phyloP scores from a whole-genome alignment of 2,113 vertebrate species.

The Callionymus lyra region DNA sequence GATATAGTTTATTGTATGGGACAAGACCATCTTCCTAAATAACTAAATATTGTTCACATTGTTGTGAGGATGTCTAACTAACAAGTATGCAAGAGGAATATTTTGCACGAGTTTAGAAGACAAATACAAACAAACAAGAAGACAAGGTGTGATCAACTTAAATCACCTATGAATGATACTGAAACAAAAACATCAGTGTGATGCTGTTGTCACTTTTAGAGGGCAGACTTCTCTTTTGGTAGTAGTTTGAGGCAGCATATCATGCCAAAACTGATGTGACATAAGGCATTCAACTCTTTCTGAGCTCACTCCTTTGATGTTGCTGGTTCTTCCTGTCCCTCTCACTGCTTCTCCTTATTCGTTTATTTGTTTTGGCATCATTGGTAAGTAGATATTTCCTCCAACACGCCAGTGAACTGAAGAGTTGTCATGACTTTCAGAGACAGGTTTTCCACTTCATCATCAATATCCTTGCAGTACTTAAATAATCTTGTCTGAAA shows the following conservation, averaged over 20 bases:
- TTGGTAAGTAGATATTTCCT: constrained; percentile 29
- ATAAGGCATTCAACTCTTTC: constrained; percentile 27
- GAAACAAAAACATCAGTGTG: constrained; percentile 41
- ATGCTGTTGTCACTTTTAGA: constrained; percentile 15
- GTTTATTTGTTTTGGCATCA: constrained; percentile 38
- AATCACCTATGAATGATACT: constrained; percentile 22
- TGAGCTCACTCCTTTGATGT: constrained; percentile 36
- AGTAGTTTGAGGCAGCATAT: constrained; percentile 25
- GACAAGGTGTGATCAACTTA: too few relatives aligned
- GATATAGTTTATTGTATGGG: too few relatives aligned
- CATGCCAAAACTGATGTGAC: constrained; percentile 28
- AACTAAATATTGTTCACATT: too few relatives aligned
- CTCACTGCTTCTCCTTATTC: constrained; percentile 11
- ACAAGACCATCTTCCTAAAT: too few relatives aligned
- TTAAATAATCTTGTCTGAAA: too few relatives aligned
- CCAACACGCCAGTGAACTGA: constrained; percentile 20
- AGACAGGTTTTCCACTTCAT: constrained; percentile 20
- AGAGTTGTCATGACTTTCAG: constrained; percentile 11
- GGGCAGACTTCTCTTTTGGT: constrained; percentile 28
- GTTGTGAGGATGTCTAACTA: too few relatives aligned
- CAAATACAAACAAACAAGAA: too few relatives aligned
- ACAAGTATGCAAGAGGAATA: too few relatives aligned
- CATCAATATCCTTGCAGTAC: background rate
- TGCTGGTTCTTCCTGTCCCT: constrained; percentile 33
- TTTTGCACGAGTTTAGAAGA: too few relatives aligned